phyloP scores from a whole-genome alignment of 2,888 invertebrate species.

The Pterobdella sp. region DNA sequence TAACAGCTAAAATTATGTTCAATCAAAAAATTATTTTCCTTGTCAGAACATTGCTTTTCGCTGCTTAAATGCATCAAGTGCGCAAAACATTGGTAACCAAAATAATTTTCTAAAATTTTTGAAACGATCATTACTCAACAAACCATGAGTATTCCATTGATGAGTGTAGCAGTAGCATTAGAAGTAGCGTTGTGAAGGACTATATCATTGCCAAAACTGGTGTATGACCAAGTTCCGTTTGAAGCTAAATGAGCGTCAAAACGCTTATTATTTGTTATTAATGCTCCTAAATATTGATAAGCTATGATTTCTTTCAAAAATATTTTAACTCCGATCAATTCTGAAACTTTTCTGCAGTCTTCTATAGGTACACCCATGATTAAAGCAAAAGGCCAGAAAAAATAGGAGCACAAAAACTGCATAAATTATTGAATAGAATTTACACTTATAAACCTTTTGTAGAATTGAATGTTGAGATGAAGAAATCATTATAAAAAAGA shows the following conservation, averaged over 20 bases:
- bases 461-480: no score
- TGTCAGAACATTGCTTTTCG: no score
- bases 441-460: no score
- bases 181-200: slow-evolving; percentile 10
- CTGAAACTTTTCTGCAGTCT: slow-evolving; percentile 69
- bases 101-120: no score
- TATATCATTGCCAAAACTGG: slow-evolving; percentile 28
- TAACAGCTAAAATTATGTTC: no score
- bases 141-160: not conserved
- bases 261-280: slow-evolving; percentile 40
- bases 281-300: slow-evolving; percentile 56
- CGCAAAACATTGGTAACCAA: no score
- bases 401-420: slow-evolving; percentile 68
- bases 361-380: slow-evolving; percentile 64
- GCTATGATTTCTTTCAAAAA: slow-evolving; percentile 90
- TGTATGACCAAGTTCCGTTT: slow-evolving; percentile 30
- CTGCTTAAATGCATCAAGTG: no score
- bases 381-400: slow-evolving; percentile 83
- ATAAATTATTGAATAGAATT: no score
- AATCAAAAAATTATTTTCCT: no score
- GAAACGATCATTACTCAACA: not conserved
- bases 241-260: slow-evolving; percentile 40
- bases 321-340: slow-evolving; percentile 74
- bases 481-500: no score
- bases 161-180: not conserved